These are phyloP conservation scores for Gymnothorax reevesii DNA, from an alignment of 2,797 vertebrate species.

Conservation along the genomic window DNA sequence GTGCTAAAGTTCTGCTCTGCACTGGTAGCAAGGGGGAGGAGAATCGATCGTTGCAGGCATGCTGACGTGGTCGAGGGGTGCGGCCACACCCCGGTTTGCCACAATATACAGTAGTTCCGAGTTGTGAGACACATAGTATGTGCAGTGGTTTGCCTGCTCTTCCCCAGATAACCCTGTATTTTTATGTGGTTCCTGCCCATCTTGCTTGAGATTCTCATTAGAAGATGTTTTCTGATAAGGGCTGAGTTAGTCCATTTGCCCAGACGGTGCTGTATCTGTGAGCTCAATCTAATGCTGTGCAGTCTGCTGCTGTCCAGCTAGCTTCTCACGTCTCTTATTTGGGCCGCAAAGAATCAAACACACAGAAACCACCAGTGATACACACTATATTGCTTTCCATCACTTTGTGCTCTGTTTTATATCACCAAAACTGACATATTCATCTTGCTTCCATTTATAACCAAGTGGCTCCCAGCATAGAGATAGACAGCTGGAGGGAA, in stretches of 20 bases:
- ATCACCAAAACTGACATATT: background rate
- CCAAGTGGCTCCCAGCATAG: background rate
- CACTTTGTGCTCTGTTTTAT: background rate
- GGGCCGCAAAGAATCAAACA: background rate
- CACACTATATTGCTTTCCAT: background rate
- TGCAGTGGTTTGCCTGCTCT: background rate
- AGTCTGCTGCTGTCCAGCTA: background rate
- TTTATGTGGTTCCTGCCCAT: background rate
- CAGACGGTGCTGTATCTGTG: background rate
- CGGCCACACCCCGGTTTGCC: no score
- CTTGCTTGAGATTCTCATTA: background rate
- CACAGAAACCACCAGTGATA: background rate
- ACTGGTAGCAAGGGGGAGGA: no score
- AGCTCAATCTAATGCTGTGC: no score
- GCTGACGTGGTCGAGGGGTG: no score
- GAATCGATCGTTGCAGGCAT: no score
- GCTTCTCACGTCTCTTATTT: background rate
- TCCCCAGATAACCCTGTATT: background rate
- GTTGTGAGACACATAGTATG: background rate
- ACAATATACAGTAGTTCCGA: background rate
- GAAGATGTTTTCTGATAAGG: background rate
- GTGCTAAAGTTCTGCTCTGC: no score
- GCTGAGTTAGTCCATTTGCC: background rate
- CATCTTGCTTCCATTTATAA: background rate
- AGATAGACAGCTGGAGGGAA: background rate